Evolutionary conservation across 2,888 invertebrate genomes (phyloP), one percentile per base, ranked within the genome.

Genomic region (Drosophila acutilabella): DNA sequence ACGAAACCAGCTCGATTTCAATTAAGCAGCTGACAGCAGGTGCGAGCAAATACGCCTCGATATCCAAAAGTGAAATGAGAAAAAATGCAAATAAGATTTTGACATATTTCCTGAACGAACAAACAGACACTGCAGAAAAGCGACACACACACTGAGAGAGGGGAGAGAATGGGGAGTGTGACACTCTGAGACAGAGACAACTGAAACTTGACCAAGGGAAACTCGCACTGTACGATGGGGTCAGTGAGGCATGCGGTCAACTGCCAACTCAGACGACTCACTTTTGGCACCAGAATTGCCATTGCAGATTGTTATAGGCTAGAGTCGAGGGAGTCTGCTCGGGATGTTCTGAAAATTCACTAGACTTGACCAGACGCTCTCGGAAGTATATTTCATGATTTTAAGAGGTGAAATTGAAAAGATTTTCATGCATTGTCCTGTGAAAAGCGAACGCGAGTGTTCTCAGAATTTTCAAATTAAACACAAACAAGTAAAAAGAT

Each of bases 51-150:
- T 62, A 52, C 59, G 64, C 58, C 60, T 61, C 8, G 44, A 7
- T 48, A 61, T 36, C 44, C 42, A 50, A 64, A 50, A 57, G 18
- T 20, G 53, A 70, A 59, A 76, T 61, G 54, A 42, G 50, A 62
- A 75, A 57, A 71, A 78, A 82, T 75, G 82, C 75, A 80, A 83
- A 82, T 72, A 76, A 62, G 64, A 59, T 74, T 85, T 82, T 85
- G 83, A 80, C 78, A 74, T 76, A 72, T 83, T 75, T 85, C 72
- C 71, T 65, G 71, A 56, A 48, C 56, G 57, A 57, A 74, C n/a
- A 41, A 70, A 60, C 71, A 74, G 38, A 45, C 60, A 65, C 53
- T 47, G 36, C 30, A 7, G 2, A 8, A 40, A 18, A 36, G 42
- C 58, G 62, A 50, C 51, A 64, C 57, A 30, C 56, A 50, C 50